A percentile compares a stretch with the other conserved stretches of the same genome.
phyloP scores from a whole-genome alignment of 2,888 invertebrate species.

The Epinotia demarniana region DNA sequence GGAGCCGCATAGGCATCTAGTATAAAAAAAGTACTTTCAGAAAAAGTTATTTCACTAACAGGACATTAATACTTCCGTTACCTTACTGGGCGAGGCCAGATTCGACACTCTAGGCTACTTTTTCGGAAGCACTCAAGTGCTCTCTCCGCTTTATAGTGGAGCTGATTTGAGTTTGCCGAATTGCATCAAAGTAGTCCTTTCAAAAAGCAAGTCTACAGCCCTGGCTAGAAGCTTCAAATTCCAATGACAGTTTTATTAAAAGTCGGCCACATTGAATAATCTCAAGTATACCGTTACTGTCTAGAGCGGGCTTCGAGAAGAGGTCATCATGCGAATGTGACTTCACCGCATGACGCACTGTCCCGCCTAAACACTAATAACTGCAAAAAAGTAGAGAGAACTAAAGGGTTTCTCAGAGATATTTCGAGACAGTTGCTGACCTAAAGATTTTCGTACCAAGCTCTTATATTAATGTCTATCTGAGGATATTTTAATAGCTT shows the following conservation, averaged over 20 bases:
- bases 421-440: background rate
- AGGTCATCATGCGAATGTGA: constrained; percentile 71
- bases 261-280: no score
- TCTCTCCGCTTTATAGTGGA: background rate
- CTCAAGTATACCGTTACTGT: constrained; percentile 1
- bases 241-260: no score
- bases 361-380: constrained; percentile 47
- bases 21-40: no score
- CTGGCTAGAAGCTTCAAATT: no score
- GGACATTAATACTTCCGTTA: constrained; percentile 12
- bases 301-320: constrained; percentile 46
- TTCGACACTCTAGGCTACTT: constrained; percentile 3
- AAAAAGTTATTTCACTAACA: no score
- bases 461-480: background rate
- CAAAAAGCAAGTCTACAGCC: no score
- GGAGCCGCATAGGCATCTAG: no score
- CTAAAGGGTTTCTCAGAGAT: background rate
- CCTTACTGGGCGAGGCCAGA: background rate
- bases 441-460: background rate
- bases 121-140: constrained; percentile 1
- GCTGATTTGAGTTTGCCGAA: no score
- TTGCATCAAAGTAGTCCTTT: no score
- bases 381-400: constrained; percentile 3
- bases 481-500: background rate
- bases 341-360: constrained; percentile 58